These are phyloP conservation scores for Hypomecis atomaria DNA, from an alignment of 2,888 invertebrate genomes.

Conservation along the genomic window DNA sequence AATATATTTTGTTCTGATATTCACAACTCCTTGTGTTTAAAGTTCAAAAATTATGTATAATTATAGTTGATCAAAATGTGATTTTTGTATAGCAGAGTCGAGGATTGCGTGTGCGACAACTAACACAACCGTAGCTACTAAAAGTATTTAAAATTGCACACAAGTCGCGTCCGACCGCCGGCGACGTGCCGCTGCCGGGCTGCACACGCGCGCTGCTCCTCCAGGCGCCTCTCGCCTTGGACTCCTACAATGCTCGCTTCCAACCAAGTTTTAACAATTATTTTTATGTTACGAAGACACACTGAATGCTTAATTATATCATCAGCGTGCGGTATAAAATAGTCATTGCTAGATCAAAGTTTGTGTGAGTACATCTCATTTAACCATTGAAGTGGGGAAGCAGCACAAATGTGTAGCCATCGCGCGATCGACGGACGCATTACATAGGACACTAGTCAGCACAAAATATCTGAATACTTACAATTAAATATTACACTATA, in stretches of 20 bases:
- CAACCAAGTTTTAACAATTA: too few relatives aligned
- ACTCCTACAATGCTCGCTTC: too few relatives aligned
- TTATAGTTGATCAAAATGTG: conserved; percentile 30
- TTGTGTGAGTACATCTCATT: background rate
- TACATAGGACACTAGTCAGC: conserved; percentile 61
- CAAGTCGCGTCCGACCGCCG: conserved; percentile 48
- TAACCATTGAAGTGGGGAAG: conserved; percentile 22
- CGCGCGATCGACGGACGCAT: conserved; percentile 46
- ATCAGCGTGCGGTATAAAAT: conserved; percentile 15
- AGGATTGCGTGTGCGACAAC: conserved; percentile 57
- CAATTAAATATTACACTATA: conserved; percentile 63
- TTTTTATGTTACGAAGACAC: too few relatives aligned
- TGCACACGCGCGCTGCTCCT: background rate
- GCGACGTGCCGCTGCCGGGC: background rate
- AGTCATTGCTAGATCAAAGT: background rate
- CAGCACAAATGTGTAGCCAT: conserved; percentile 26
- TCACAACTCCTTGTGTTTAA: conserved; percentile 65
- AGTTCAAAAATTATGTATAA: conserved; percentile 31
- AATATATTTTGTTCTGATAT: conserved; percentile 66
- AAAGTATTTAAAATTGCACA: conserved; percentile 74
- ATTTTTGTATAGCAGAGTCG: conserved; percentile 33
- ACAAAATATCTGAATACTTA: conserved; percentile 79
- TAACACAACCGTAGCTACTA: conserved; percentile 71
- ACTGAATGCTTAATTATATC: background rate
- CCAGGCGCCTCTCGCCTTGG: too few relatives aligned